Conservation (phyloP, 1,140 invertebrate genomes). For the Cecropterus lyciades region DNA sequence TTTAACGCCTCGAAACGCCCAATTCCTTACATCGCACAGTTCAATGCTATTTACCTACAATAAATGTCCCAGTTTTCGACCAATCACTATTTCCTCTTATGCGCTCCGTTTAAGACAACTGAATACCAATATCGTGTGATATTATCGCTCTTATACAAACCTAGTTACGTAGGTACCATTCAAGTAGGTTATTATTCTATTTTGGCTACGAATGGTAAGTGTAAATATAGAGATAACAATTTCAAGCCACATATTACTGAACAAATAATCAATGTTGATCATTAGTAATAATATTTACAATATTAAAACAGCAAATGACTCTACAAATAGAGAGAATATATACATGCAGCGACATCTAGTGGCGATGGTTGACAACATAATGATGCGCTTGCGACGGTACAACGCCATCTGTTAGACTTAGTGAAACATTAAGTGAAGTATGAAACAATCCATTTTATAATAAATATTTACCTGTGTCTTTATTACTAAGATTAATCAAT, state of each 20-base stretch:
- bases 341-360: background rate
- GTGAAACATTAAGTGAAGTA: no score
- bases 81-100: background rate
- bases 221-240: no score
- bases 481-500: no score
- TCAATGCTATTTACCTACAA: conserved; percentile 18
- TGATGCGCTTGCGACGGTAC: background rate
- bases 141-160: background rate
- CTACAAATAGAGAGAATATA: background rate
- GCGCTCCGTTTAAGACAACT: background rate
- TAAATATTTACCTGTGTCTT: no score
- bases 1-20: conserved; percentile 54
- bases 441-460: no score
- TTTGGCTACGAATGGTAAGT: no score
- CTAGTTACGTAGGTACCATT: no score
- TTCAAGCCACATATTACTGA: no score
- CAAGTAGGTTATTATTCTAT: no score
- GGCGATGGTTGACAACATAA: background rate
- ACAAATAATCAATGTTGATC: no score
- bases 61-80: background rate
- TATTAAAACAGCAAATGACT: no score
- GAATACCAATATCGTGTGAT: background rate
- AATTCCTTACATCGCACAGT: conserved; percentile 39
- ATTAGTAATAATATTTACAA: no score
- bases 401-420: background rate